Percentiles rank a stretch among this genome's conserved stretches.
phyloP scores from a whole-genome alignment of 2,113 vertebrate species.

The Cepphus grylle region DNA sequence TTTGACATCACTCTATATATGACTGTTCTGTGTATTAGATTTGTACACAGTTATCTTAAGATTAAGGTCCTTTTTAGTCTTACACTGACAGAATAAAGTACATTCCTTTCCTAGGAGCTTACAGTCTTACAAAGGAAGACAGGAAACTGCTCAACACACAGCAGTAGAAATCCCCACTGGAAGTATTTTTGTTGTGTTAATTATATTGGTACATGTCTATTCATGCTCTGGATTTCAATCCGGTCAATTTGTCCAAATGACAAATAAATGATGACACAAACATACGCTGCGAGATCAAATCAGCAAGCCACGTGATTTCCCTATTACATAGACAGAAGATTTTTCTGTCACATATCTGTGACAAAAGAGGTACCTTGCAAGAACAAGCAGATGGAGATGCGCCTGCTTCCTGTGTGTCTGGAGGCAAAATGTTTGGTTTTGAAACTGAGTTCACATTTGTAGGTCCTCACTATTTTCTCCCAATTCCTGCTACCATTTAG shows the following conservation, averaged over 20 bases:
- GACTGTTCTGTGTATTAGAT: background rate
- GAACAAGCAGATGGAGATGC: background rate
- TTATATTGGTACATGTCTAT: background rate
- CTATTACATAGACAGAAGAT: background rate
- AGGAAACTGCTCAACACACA: background rate
- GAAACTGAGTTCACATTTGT: background rate
- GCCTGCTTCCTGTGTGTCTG: background rate
- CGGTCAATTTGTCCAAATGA: background rate
- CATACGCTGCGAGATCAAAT: background rate
- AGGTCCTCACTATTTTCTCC: background rate
- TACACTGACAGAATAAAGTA: background rate
- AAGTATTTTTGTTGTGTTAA: background rate
- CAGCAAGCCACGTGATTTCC: background rate
- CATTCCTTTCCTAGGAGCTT: background rate
- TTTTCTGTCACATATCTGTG: rapidly evolving
- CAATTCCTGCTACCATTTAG: background rate
- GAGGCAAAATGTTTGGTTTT: background rate
- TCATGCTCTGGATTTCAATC: background rate
- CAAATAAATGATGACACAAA: background rate
- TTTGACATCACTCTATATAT: background rate
- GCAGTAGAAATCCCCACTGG: background rate
- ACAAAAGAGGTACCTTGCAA: background rate
- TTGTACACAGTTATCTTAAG: background rate
- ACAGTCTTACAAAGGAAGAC: background rate
- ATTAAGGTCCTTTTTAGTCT: background rate